Evolutionary conservation across 2,888 invertebrate species (phyloP), one percentile per base, ranked within the genome.

Genomic region (Pheosia gnoma): DNA sequence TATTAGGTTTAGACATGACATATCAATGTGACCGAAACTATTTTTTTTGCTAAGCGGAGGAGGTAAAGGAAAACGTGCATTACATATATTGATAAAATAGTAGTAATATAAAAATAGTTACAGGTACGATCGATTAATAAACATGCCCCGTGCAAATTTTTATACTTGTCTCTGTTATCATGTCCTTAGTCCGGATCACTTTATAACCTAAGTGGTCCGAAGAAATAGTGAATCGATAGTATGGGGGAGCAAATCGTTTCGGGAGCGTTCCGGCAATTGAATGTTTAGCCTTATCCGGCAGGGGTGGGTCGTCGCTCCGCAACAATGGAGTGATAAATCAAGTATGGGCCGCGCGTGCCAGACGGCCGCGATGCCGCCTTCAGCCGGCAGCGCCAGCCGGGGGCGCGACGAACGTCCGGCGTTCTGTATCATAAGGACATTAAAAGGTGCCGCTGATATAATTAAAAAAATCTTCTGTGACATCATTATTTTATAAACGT

Each of bases 241-340:
- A 84, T 79, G 79, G 84, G 84, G 84, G 87, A 88, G 87, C 89
- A 91, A 91, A 91, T 90, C 90, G 87, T 89, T 88, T 87, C 83
- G 84, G 88, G 87, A 88, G 86, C 87, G 86, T 89, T 87, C 90
- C 89, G 89, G 87, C 89, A 89, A 91, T 92, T 90, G 90, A 91
- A 91, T 91, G 89, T 92, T 92, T 91, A 89, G 89, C 87, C 84
- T 89, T 90, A 91, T 91, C 91, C 91, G 90, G 86, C 80, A 83
- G 83, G 89, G 88, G 90, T 86, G 88, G 88, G 86, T 87, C 86
- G 88, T 81, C 86, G 87, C 85, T 86, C 84, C 84, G 83, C 84
- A 89, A 93, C 92, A 93, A 93, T 93, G 89, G 90, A 91, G 89
- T 89, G 89, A 92, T 93, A 93, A 93, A 93, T 93, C 93, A 92